Percentiles rank a stretch among this genome's conserved stretches.
Conservation (phyloP, 2,888 invertebrate species). For the Tenthredo notha region DNA sequence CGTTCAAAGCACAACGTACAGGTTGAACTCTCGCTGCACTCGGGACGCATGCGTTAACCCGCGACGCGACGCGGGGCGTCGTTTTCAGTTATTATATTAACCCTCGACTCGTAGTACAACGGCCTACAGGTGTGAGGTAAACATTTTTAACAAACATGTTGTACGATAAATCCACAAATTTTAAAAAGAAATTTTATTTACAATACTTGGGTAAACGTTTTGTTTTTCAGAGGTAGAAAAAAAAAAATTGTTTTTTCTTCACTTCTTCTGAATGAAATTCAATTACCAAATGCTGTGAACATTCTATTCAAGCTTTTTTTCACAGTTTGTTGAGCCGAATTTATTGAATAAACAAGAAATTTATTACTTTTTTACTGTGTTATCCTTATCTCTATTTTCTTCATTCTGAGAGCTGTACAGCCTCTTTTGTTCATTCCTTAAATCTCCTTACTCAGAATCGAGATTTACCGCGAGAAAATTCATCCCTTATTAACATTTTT, state of each 20-base stretch:
- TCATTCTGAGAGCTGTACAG: not conserved
- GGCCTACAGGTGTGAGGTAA: not conserved
- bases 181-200: too few relatives aligned
- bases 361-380: not conserved
- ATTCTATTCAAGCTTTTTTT: not conserved
- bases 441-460: not conserved
- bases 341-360: not conserved
- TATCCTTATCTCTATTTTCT: not conserved
- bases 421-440: not conserved
- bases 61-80: not conserved
- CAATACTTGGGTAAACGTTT: too few relatives aligned
- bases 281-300: too few relatives aligned
- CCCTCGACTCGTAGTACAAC: not conserved
- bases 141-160: not conserved
- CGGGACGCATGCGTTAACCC: constrained; percentile 43
- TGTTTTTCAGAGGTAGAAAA: too few relatives aligned
- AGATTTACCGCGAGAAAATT: not conserved
- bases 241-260: too few relatives aligned
- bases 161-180: too few relatives aligned
- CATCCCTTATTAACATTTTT: not conserved
- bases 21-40: not conserved
- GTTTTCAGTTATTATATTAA: not conserved
- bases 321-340: not conserved
- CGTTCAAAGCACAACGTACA: not conserved
- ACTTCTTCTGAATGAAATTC: not conserved